Evolutionary conservation across 2,888 invertebrate genomes (phyloP).

Genomic region (Elysia crispata): DNA sequence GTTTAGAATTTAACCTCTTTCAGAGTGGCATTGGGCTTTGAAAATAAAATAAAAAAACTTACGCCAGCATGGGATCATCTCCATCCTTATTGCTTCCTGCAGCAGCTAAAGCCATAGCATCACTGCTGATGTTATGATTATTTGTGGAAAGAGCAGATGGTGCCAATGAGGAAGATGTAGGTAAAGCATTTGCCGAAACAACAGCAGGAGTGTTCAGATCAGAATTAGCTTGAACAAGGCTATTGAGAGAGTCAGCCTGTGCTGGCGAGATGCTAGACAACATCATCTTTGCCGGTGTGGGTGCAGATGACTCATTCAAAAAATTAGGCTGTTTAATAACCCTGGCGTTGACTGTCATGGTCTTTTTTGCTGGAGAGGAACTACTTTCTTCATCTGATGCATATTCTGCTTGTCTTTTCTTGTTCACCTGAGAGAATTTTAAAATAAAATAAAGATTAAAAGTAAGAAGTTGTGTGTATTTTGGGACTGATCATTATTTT

Average conservation of each 20-base stretch:
- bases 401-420: too few species aligned
- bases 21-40: background rate
- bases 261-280: constrained; percentile 19
- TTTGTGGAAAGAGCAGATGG: too few species aligned
- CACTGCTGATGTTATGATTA: too few species aligned
- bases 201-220: constrained; percentile 14
- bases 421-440: too few species aligned
- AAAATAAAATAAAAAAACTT: background rate
- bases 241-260: constrained; percentile 32
- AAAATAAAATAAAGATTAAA: too few species aligned
- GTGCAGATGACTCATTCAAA: background rate
- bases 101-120: too few species aligned
- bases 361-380: background rate
- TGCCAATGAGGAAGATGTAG: too few species aligned
- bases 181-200: background rate
- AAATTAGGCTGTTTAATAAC: background rate
- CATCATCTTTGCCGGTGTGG: background rate
- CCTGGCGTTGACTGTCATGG: background rate
- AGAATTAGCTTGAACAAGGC: constrained; percentile 39
- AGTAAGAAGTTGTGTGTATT: too few species aligned
- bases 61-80: background rate
- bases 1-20: too few species aligned
- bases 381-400: background rate
- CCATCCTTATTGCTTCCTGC: background rate
- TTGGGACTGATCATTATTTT: too few species aligned